Percentiles rank a stretch among this genome's conserved stretches.
phyloP scores from a whole-genome alignment of 2,113 vertebrate species.

The Corynorhinus townsendii region DNA sequence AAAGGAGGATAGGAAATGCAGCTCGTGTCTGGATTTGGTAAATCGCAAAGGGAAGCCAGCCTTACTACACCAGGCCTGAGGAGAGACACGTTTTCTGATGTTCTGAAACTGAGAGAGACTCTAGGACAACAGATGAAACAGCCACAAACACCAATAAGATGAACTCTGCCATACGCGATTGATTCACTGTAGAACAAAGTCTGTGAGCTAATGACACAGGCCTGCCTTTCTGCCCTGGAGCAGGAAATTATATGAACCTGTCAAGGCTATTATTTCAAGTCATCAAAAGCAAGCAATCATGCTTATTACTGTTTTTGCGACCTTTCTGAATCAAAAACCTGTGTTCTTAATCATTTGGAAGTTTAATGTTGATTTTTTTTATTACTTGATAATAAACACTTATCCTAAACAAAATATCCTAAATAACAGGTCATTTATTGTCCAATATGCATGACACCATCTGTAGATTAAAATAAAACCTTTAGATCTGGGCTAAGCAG shows the following conservation, averaged over 20 bases:
- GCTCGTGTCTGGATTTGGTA: not conserved
- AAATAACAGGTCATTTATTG: not conserved
- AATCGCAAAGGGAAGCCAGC: not conserved
- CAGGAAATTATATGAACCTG: not conserved
- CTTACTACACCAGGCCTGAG: not conserved
- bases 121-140: not conserved
- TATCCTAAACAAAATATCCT: not conserved
- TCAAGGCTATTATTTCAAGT: not conserved
- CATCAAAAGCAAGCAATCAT: not conserved
- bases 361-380: not conserved
- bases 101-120: not conserved
- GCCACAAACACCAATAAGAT: not conserved
- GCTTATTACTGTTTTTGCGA: not conserved
- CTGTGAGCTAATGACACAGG: not conserved
- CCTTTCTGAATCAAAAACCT: not conserved
- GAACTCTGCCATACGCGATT: not conserved
- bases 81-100: not conserved
- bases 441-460: not conserved
- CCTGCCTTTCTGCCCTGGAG: not conserved
- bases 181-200: not conserved
- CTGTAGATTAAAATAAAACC: conserved; percentile 6
- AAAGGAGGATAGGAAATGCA: not conserved
- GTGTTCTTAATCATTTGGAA: not conserved
- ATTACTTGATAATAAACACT: not conserved
- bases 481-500: not conserved